phyloP scores from a whole-genome alignment of 2,113 vertebrate species.

The Salvelinus namaycush region DNA sequence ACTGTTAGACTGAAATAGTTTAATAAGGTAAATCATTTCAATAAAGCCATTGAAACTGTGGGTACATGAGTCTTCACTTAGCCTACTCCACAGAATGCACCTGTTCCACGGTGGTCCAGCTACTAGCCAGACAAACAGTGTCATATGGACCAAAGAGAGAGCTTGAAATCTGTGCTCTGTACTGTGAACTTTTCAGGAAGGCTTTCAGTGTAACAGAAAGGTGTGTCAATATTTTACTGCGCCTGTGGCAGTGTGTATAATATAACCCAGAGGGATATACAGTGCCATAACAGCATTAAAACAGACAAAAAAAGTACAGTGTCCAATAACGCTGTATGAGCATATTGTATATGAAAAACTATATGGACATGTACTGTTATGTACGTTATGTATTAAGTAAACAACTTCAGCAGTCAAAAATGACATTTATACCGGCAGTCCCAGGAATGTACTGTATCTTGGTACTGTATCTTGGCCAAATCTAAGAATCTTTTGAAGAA shows the following conservation, averaged over 20 bases:
- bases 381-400: conserved; percentile 5
- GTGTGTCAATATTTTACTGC: too few species aligned
- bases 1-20: background rate
- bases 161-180: conserved; percentile 36
- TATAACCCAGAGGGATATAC: conserved; percentile 41
- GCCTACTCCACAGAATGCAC: conserved; percentile 12
- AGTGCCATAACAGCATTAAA: conserved; percentile 33
- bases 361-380: background rate
- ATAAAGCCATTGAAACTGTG: background rate
- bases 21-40: background rate
- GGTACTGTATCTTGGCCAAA: conserved; percentile 13
- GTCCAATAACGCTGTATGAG: conserved; percentile 44
- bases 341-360: background rate
- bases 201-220: too few species aligned
- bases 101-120: conserved; percentile 25
- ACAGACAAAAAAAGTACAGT: conserved; percentile 32
- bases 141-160: conserved; percentile 33
- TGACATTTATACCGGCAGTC: conserved; percentile 5
- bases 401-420: conserved; percentile 20
- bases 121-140: conserved; percentile 36
- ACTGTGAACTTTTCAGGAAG: conserved; percentile 7
- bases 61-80: background rate
- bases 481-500: conserved; percentile 65
- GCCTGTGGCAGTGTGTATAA: conserved; percentile 42
- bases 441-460: background rate